Percentiles rank a stretch among this genome's conserved stretches.
phyloP scores from a whole-genome alignment of 2,888 invertebrate species.

The Dinocampus coccinellae region DNA sequence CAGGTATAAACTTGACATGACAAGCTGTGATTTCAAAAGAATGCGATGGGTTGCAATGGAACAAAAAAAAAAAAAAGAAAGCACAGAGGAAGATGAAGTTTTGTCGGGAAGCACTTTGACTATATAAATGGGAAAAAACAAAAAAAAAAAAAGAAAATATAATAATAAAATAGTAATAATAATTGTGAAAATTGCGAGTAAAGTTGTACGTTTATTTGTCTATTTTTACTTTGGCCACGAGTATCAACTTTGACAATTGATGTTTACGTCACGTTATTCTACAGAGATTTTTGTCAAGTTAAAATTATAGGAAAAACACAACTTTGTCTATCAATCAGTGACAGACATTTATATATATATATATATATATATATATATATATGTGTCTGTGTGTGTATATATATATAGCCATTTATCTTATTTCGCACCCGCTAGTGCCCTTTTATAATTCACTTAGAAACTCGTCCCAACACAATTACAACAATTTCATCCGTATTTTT shows the following conservation, averaged over 20 bases:
- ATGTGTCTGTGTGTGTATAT: no score
- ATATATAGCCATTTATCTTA: constrained; percentile 11
- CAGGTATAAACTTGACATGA: neutral
- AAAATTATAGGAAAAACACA: constrained; percentile 31
- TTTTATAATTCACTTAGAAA: neutral
- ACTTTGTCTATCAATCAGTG: constrained; percentile 53
- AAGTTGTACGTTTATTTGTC: constrained; percentile 36
- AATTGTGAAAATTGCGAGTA: constrained; percentile 30
- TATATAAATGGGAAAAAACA: neutral
- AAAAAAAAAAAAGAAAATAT: no score
- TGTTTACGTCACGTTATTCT: neutral
- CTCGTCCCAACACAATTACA: neutral
- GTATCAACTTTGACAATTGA: neutral
- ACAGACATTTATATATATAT: constrained; percentile 32
- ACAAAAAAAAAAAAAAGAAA: neutral
- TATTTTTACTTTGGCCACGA: constrained; percentile 21
- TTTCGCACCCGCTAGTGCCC: neutral
- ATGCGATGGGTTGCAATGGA: neutral
- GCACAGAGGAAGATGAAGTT: neutral
- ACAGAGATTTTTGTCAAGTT: neutral
- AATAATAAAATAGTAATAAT: constrained; percentile 32
- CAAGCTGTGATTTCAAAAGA: neutral
- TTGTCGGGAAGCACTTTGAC: neutral
- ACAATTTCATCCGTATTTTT: neutral
- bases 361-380: no score